Conservation (phyloP, 2,888 invertebrate species). For the Cantharis rufa region DNA sequence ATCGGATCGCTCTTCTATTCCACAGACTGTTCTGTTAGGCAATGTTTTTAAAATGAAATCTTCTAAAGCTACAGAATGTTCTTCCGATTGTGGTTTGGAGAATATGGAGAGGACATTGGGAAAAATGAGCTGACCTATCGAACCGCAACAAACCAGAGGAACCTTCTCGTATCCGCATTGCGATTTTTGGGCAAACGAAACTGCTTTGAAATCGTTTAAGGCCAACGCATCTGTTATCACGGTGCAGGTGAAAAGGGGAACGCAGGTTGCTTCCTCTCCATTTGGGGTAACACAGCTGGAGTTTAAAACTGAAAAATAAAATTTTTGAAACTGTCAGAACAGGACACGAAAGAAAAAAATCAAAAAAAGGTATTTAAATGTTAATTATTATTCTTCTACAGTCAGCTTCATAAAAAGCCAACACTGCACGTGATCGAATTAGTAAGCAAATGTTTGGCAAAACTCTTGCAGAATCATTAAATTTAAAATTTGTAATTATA, state of each 20-base stretch:
- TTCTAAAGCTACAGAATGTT: not conserved
- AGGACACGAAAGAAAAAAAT: too few species aligned
- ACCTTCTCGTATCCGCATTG: slow-evolving; percentile 1
- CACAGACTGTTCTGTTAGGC: slow-evolving; percentile 10
- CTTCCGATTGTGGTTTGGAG: not conserved
- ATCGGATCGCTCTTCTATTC: not conserved
- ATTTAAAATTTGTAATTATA: too few species aligned
- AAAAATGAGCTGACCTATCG: not conserved
- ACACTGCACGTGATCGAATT: too few species aligned
- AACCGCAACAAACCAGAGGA: slow-evolving; percentile 47
- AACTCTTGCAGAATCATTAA: too few species aligned
- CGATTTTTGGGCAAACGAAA: not conserved
- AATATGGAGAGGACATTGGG: not conserved
- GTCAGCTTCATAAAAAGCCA: too few species aligned
- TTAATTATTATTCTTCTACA: too few species aligned
- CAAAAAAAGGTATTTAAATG: too few species aligned
- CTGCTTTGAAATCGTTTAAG: not conserved
- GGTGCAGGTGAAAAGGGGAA: not conserved
- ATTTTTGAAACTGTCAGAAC: too few species aligned
- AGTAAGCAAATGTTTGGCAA: too few species aligned
- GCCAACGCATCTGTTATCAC: not conserved
- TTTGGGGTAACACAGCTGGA: slow-evolving; percentile 1
- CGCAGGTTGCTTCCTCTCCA: not conserved
- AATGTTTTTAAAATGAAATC: not conserved
- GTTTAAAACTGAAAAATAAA: not conserved